Conservation (phyloP, 2,888 invertebrate genomes). For the Cremastobaeus sp. region DNA sequence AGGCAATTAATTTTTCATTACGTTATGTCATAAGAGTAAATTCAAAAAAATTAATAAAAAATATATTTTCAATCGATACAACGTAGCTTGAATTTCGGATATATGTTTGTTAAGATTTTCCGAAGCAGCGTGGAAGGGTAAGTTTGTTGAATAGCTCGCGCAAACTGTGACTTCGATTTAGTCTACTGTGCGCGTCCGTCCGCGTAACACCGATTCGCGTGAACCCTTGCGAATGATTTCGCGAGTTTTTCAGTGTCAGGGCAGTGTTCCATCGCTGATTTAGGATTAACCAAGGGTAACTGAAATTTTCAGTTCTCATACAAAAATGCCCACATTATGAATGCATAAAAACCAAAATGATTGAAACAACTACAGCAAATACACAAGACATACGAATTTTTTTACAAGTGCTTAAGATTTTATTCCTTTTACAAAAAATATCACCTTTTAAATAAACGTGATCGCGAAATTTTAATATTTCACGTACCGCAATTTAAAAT, state of each 20-base stretch:
- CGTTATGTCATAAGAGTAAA: too few relatives aligned
- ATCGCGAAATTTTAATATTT: too few relatives aligned
- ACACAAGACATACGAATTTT: too few relatives aligned
- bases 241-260: conserved; percentile 15
- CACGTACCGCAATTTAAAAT: too few relatives aligned
- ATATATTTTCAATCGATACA: conserved; percentile 17
- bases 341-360: too few relatives aligned
- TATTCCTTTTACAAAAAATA: too few relatives aligned
- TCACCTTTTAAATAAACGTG: too few relatives aligned
- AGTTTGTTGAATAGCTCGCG: conserved; percentile 43
- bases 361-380: too few relatives aligned
- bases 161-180: conserved; percentile 39
- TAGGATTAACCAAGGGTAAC: conserved; percentile 1
- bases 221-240: conserved; percentile 3
- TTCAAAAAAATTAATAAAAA: conserved; percentile 2
- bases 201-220: conserved; percentile 34
- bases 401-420: too few relatives aligned
- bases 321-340: too few relatives aligned
- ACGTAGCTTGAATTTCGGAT: conserved; percentile 1
- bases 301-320: too few relatives aligned
- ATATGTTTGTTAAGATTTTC: conserved; percentile 37
- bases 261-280: background rate
- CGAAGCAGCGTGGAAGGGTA: conserved; percentile 42
- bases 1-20: background rate
- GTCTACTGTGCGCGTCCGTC: conserved; percentile 49